Base-by-base conservation (phyloP, 2,888 invertebrate genomes). In the Pecten maximus region DNA sequence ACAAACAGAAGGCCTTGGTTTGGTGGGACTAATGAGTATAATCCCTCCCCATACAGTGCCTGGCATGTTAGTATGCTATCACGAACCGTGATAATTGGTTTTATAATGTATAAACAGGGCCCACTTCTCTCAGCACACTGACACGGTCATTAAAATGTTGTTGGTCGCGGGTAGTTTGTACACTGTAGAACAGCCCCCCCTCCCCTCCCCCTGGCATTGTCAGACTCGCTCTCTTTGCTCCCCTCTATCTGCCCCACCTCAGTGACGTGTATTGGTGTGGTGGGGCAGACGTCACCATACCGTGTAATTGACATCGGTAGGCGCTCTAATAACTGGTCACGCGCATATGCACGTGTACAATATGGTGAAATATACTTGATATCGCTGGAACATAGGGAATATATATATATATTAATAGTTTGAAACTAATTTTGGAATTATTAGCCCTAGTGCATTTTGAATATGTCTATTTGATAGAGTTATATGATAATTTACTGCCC, bases 91-190 rank as follows among this genome's bases (percentile, higher is more conserved):
- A 74, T 74, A 74, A 74, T 74, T 74, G 74, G 74, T 74, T 74
- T 74, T 74, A 74, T 74, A 74, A 74, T 74, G 74, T 10, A 74
- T 74, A 74, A 74, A 74, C 74, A 74, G 23, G 74, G 74, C 12
- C 35, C 35, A 12, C 74, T 35, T 74, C 74, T 74, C 28, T 74
- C 74, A 74, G 74, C 74, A 35, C 35, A 23, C 74, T 74, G 74
- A 74, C 74, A 74, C 74, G 74, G 74, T 74, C 74, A 74, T 74
- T 74, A 74, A 74, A 74, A 35, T 74, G 74, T 74, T 74, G 74
- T 74, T 74, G 28, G 74, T 74, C 35, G 28, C 74, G 74, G 35
- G 10, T 28, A 28, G 74, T 28, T 74, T 74, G 74, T 35, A 28
- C 35, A 0, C 74, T 74, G 35, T 35, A 74, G 2, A 28, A n/a